Base-by-base conservation (phyloP, 2,888 invertebrate species). In the Rhabditoides inermis region DNA sequence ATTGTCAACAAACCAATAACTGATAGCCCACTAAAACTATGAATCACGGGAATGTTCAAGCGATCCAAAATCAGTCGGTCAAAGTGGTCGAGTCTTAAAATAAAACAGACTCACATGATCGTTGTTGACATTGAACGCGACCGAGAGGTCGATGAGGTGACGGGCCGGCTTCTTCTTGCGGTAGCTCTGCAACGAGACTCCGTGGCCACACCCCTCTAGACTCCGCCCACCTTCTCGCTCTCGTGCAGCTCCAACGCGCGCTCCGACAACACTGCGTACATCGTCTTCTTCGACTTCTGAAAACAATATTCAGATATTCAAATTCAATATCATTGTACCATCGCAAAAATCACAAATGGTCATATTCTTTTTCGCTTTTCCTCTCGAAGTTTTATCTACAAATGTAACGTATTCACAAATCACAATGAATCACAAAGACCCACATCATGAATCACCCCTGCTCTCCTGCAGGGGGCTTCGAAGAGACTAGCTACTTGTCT, bases 181-280 rank as follows among this genome's bases (percentile, higher is more conserved):
- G 40, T 45, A 64, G 4, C 40, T 18, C 32, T n/a, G n/a, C n/a
- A n/a, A n/a, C n/a, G n/a, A n/a, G n/a, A n/a, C n/a, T n/a, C n/a
- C n/a, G n/a, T n/a, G n/a, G n/a, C n/a, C 6, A 32, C 25, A 25
- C n/a, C 20, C 20, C 12, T 40, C 20, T 40, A 15, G 40, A 23
- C 20, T 15, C 4, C 42, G 4, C 41, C 18, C 6, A 42, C 26
- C 53, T 72, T 72, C 48, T 71, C 68, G n/a, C 62, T 62, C 37
- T 69, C 65, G 55, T 69, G 62, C 25, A 72, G 51, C 42, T 72
- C 71, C 22, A 72, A 50, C 5, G 63, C 60, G 35, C 70, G 57
- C 44, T 63, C 62, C 5, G 60, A 51, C 2, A 68, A 48, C 15
- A 69, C 63, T 4, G 57, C 61, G 42, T 57, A 71, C 51, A 56